phyloP scores from a whole-genome alignment of 2,888 invertebrate species.

The Busseola fusca region DNA sequence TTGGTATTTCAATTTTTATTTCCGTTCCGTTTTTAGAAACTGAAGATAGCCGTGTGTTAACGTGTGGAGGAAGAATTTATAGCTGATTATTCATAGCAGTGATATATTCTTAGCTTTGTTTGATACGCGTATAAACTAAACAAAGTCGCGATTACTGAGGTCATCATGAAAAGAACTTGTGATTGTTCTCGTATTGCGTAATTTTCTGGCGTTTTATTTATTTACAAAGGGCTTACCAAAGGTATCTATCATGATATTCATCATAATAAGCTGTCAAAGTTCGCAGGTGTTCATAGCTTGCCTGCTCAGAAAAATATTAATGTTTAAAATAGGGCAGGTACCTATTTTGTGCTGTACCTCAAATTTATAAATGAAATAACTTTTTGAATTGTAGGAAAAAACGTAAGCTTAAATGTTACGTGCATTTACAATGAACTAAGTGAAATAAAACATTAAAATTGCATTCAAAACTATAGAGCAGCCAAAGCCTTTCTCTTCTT shows the following conservation, averaged over 20 bases:
- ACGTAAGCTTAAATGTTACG: background rate
- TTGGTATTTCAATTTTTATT: constrained; percentile 46
- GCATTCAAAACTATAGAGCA: constrained; percentile 12
- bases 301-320: background rate
- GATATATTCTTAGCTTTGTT: constrained; percentile 50
- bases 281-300: background rate
- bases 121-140: constrained; percentile 39
- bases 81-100: constrained; percentile 56
- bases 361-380: constrained; percentile 13
- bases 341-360: background rate
- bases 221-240: constrained; percentile 19
- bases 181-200: constrained; percentile 27
- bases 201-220: constrained; percentile 28
- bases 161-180: constrained; percentile 26
- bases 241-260: background rate
- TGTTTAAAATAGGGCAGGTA: background rate
- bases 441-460: constrained; percentile 21
- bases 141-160: constrained; percentile 19
- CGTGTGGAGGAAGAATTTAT: constrained; percentile 47
- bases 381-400: constrained; percentile 5
- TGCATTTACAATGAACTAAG: constrained; percentile 24
- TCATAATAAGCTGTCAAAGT: constrained; percentile 7
- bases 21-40: constrained; percentile 42
- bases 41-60: constrained; percentile 38
- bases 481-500: constrained; percentile 7